phyloP scores from a whole-genome alignment of 2,797 vertebrate genomes.

The Muscicapa striata region DNA sequence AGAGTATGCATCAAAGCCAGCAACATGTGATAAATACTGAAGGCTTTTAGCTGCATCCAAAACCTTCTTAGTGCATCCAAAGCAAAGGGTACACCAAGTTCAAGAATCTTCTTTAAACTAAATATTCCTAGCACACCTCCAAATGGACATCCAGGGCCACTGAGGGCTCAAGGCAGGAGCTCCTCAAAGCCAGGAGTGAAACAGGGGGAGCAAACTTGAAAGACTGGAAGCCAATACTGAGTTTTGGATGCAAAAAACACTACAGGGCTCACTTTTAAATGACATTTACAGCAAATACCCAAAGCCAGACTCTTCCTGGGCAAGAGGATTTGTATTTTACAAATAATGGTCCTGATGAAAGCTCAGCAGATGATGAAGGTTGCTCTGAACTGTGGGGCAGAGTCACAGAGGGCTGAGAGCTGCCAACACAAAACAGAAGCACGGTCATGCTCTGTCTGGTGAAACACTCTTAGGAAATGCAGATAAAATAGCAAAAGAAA shows the following conservation, averaged over 20 bases:
- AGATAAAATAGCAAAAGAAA: background rate
- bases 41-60: background rate
- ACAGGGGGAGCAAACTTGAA: background rate
- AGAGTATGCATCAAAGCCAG: background rate
- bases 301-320: background rate
- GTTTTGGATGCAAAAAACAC: background rate
- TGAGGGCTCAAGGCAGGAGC: background rate
- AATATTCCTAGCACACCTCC: background rate
- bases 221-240: background rate
- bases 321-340: background rate
- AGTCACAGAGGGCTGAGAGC: background rate
- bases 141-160: background rate
- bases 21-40: background rate
- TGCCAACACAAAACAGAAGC: background rate
- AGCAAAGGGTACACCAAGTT: background rate
- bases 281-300: background rate
- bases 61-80: background rate
- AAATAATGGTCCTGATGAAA: background rate
- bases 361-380: background rate
- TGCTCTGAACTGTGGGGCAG: background rate
- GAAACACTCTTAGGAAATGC: background rate
- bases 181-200: background rate
- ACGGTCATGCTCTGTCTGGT: background rate
- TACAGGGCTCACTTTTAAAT: background rate
- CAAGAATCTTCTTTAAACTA: background rate